Evolutionary conservation across 2,888 invertebrate species (phyloP).

Genomic region (Panopea generosa): DNA sequence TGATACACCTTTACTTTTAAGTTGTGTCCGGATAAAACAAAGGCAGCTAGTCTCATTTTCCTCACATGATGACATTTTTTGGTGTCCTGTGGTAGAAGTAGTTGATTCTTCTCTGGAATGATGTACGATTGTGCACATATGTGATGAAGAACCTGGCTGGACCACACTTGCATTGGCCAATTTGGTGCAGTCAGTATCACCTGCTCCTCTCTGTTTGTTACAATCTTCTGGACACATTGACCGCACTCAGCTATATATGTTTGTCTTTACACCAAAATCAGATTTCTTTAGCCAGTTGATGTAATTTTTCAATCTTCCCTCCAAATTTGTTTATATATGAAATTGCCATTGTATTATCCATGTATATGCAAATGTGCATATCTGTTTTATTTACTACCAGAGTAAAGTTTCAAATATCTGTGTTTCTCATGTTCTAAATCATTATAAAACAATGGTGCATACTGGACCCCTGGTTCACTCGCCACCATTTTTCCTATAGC

Average conservation of each 20-base stretch:
- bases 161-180: conserved; percentile 13
- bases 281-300: background rate
- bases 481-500: too few species aligned
- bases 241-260: conserved; percentile 4
- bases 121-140: conserved; percentile 4
- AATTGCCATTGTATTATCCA: too few species aligned
- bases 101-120: background rate
- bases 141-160: background rate
- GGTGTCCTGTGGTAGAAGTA: too few species aligned
- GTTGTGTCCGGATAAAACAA: background rate
- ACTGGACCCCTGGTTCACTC: too few species aligned
- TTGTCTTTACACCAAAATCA: conserved; percentile 5
- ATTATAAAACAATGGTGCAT: too few species aligned
- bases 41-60: too few species aligned
- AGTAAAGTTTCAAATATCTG: too few species aligned
- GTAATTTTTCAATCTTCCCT: background rate
- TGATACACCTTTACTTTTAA: conserved; percentile 6
- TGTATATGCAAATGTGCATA: too few species aligned
- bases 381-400: too few species aligned
- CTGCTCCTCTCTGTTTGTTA: background rate
- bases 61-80: too few species aligned
- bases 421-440: too few species aligned
- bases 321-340: background rate
- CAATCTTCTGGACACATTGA: background rate
- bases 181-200: background rate